Conservation (phyloP, 1,140 invertebrate genomes). For the Polyergus mexicanus region DNA sequence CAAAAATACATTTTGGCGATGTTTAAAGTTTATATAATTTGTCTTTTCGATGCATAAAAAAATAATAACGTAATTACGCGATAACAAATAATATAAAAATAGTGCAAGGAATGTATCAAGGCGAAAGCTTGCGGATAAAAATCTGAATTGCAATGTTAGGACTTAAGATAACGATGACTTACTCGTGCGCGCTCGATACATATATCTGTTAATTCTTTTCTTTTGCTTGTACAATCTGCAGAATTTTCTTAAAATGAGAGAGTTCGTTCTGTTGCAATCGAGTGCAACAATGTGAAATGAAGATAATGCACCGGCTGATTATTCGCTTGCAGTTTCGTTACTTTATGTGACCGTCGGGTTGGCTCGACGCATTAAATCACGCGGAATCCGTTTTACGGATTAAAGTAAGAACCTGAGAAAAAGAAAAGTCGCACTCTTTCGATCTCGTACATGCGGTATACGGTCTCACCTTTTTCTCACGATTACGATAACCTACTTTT, state of each 20-base stretch:
- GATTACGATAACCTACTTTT: conserved; percentile 44
- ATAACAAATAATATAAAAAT: background rate
- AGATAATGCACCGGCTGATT: conserved; percentile 34
- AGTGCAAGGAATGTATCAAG: conserved; percentile 2
- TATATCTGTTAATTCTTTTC: background rate
- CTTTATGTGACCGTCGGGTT: background rate
- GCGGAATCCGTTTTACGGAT: background rate
- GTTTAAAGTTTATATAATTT: no score
- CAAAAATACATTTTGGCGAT: no score
- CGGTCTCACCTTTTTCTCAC: conserved; percentile 26
- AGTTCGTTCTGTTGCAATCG: conserved; percentile 47
- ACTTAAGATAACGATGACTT: background rate
- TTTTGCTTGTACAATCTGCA: background rate
- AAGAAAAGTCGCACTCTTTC: background rate
- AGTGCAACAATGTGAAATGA: conserved; percentile 36
- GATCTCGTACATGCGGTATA: background rate
- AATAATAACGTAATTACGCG: background rate
- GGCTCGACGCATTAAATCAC: background rate
- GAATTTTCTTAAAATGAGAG: conserved; percentile 6
- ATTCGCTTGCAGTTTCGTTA: conserved; percentile 4
- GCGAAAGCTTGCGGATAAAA: background rate
- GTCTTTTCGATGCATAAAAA: background rate
- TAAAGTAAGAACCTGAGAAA: background rate
- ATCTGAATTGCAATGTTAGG: background rate
- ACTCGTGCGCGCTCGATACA: background rate